A percentile compares a stretch with the other conserved stretches of the same genome.
Evolutionary conservation across 2,113 vertebrate species (phyloP).

Genomic region (Alaudala cheleensis): DNA sequence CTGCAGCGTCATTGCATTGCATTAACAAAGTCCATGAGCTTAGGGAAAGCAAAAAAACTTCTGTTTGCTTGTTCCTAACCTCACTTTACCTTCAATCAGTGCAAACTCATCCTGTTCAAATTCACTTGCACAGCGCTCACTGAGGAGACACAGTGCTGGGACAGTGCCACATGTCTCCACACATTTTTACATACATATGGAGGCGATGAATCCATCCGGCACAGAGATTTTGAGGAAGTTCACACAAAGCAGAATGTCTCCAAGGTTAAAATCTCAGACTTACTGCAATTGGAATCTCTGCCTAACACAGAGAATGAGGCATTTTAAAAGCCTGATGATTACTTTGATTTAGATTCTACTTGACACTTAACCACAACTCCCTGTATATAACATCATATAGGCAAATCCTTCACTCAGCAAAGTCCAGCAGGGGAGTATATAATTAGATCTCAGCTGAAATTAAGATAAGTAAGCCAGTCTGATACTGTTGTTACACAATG

Average conservation of each 20-base stretch:
- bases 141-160: not conserved
- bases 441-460: constrained; percentile 6
- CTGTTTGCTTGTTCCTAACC: not conserved
- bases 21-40: not conserved
- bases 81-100: not conserved
- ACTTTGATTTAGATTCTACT: constrained; percentile 1
- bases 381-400: not conserved
- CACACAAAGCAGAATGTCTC: not conserved
- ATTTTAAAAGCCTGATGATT: not conserved
- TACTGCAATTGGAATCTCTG: not conserved
- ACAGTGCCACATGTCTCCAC: not conserved
- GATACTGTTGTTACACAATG: not conserved
- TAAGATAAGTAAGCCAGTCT: not conserved
- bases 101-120: not conserved
- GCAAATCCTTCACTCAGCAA: constrained; percentile 5
- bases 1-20: not conserved
- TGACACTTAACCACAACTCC: not conserved
- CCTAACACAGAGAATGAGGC: not conserved
- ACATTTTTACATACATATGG: not conserved
- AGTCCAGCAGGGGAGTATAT: not conserved
- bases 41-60: not conserved
- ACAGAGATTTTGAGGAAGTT: not conserved
- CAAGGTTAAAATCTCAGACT: not conserved
- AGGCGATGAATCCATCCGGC: not conserved
- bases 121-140: not conserved